Evolutionary conservation across 2,888 invertebrate species (phyloP), one percentile per base, ranked within the genome.

Genomic region (Eilema depressum): DNA sequence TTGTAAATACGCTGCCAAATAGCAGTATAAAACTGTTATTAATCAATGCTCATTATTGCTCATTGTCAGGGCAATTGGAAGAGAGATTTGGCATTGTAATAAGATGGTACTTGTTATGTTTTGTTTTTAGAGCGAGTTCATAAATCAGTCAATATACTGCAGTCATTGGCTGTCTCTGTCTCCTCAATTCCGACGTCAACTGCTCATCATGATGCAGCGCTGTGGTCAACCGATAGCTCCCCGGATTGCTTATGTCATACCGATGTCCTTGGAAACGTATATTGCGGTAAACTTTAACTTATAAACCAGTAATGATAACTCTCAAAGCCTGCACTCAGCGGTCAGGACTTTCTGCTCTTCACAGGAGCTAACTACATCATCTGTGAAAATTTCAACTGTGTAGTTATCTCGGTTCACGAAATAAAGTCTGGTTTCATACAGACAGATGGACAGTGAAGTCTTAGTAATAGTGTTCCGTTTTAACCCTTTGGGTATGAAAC

Each of bases 261-360:
- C 93, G 0, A 89, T 94, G 86, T 92, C 93, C 37, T 75, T 93
- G 80, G 90, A 92, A 8, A 93, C 93, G 8, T 93, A 91, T 75
- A 89, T 93, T 20, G 74, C 88, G 76, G 94, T 94, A 82, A 84
- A 56, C 14, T 26, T 53, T 53, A n/a, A n/a, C 53, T 0, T 53
- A 20, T 53, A 7, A 47, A 20, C 20, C 20, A 14, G 17, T 47
- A 47, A 20, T 17, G 1, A 53, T 53, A 0, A 47, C 20, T 47
- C 17, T 17, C 47, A 20, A 47, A 47, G 47, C 20, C 20, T 20
- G 7, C 3, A 41, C 41, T 5, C 5, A 47, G 20, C 47, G 5
- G 1, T 4, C 47, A 47, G 41, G 14, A 17, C 14, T 14, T 4
- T 41, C 17, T 41, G 17, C 17, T 41, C 17, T 41, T 17, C 1